Percentiles rank a stretch among this genome's conserved stretches.
phyloP scores from a whole-genome alignment of 2,113 vertebrate species.

The Narcine bancroftii region DNA sequence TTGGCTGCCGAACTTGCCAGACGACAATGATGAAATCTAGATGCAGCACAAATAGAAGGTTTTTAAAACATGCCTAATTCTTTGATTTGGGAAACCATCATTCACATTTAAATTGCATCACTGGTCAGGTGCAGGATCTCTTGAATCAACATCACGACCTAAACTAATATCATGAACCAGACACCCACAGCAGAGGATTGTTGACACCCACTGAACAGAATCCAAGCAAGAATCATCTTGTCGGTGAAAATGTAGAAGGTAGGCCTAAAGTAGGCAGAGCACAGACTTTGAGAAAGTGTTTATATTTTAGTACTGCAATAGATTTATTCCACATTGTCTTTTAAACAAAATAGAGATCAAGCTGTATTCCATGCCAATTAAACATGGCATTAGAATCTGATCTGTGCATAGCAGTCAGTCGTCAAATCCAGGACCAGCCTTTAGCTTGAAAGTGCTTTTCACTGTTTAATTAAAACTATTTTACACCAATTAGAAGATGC shows the following conservation, averaged over 20 bases:
- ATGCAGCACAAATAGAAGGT: not conserved
- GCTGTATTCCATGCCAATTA: conserved; percentile 1
- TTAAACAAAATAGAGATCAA: conserved; percentile 33
- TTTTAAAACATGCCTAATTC: not conserved
- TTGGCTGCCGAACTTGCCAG: not conserved
- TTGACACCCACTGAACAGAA: not conserved
- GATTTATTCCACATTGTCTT: conserved; percentile 32
- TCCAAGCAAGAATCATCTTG: not conserved
- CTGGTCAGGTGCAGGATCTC: not conserved
- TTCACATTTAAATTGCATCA: not conserved
- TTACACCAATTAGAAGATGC: conserved; percentile 8
- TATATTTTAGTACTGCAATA: not conserved
- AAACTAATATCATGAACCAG: not conserved
- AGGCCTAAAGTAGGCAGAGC: not conserved
- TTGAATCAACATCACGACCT: not conserved
- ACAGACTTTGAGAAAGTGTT: not conserved
- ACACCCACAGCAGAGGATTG: not conserved
- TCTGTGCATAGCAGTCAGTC: not conserved
- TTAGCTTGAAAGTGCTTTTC: conserved; percentile 34
- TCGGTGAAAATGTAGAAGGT: not conserved
- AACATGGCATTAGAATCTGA: not conserved
- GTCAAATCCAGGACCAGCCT: conserved; percentile 21
- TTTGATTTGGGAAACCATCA: not conserved
- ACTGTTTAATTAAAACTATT: conserved; percentile 13
- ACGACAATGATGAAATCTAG: not conserved